These are phyloP conservation scores for Lineus longissimus DNA, from an alignment of 1,140 invertebrate genomes.

Conservation along the genomic window DNA sequence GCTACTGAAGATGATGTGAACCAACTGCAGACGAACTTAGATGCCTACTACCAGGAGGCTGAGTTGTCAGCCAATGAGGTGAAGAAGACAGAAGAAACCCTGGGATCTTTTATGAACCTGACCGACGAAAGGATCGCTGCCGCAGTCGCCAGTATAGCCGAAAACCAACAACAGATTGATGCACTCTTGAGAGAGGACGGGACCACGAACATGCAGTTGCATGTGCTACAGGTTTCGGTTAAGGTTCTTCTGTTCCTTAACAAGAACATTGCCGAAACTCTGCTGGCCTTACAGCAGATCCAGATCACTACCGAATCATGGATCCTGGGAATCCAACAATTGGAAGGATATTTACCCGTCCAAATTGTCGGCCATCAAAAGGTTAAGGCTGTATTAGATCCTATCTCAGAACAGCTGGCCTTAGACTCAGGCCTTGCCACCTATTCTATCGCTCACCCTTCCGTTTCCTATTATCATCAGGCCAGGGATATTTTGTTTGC, in stretches of 20 bases:
- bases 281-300: neutral
- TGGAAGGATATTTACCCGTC: neutral
- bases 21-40: neutral
- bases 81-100: neutral
- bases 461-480: neutral
- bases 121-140: neutral
- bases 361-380: neutral
- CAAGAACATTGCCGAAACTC: neutral
- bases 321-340: neutral
- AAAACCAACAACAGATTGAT: neutral
- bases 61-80: neutral
- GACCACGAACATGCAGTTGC: neutral
- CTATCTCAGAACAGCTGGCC: too few relatives aligned
- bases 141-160: neutral
- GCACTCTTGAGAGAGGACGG: neutral
- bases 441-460: neutral
- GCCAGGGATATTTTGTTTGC: neutral
- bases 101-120: neutral
- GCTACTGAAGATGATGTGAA: neutral
- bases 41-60: neutral
- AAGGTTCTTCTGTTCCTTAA: neutral
- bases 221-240: neutral
- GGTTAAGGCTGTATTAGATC: too few relatives aligned
- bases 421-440: too few relatives aligned
- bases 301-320: neutral